Conservation (phyloP, 2,797 vertebrate genomes). For the Moxostoma hubbsi region DNA sequence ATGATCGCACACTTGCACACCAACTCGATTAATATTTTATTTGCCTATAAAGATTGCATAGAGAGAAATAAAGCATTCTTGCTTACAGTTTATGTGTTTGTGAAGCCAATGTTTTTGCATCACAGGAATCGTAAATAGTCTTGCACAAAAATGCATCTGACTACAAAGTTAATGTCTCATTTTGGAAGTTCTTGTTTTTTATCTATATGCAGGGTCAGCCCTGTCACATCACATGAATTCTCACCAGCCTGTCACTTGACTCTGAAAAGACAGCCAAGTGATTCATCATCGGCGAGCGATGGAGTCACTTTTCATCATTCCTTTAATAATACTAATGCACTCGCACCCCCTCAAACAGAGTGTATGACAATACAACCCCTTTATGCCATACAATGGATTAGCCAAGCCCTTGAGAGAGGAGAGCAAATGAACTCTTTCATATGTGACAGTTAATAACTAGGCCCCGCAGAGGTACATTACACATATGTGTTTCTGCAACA, state of each 20-base stretch:
- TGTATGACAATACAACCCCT: constrained; percentile 55
- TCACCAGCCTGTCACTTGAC: constrained; percentile 51
- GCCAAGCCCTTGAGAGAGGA: constrained; percentile 66
- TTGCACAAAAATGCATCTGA: background rate
- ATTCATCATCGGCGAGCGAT: constrained; percentile 56
- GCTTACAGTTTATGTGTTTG: constrained; percentile 34
- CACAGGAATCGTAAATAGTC: constrained; percentile 10
- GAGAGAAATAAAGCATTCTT: constrained; percentile 37
- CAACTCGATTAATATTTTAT: constrained; percentile 74
- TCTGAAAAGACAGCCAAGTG: constrained; percentile 61
- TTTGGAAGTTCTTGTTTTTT: background rate
- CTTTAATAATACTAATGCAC: constrained; percentile 80
- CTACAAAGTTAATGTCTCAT: background rate
- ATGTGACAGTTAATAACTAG: no score
- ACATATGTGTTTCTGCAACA: no score
- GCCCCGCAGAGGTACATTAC: no score
- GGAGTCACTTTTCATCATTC: constrained; percentile 77
- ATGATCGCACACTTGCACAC: constrained; percentile 72
- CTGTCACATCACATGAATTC: constrained; percentile 52
- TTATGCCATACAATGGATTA: constrained; percentile 62
- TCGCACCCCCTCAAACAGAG: constrained; percentile 55
- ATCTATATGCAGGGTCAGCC: constrained; percentile 37
- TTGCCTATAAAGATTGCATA: constrained; percentile 54
- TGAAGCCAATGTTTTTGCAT: background rate
- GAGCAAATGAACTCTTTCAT: constrained; percentile 64